Percentiles rank a stretch among this genome's conserved stretches.
Conservation (phyloP, 2,113 vertebrate species). For the Grammomys surdaster region DNA sequence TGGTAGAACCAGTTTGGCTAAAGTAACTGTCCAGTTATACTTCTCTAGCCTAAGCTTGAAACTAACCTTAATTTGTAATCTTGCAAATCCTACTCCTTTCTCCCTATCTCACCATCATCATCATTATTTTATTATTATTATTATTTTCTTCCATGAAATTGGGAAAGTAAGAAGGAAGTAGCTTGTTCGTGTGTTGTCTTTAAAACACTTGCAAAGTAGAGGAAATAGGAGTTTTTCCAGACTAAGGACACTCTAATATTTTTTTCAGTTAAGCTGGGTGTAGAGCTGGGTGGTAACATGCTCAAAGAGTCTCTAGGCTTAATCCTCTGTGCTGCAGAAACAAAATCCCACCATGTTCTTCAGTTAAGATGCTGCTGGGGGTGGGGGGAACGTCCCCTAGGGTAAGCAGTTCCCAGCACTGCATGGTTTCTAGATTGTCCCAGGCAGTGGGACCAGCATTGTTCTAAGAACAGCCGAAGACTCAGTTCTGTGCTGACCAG, state of each 20-base stretch:
- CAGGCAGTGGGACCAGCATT: not conserved
- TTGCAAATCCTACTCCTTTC: not conserved
- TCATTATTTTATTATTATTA: too few species aligned
- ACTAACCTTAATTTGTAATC: constrained; percentile 37
- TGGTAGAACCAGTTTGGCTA: not conserved
- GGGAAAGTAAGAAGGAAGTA: not conserved
- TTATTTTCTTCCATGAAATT: not conserved
- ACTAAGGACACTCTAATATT: not conserved
- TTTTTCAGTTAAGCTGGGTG: not conserved
- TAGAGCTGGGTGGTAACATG: not conserved
- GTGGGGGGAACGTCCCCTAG: not conserved
- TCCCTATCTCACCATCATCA: not conserved
- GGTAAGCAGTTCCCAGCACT: not conserved
- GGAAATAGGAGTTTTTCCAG: not conserved
- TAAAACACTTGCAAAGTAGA: not conserved
- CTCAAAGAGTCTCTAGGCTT: not conserved
- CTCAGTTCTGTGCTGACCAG: not conserved
- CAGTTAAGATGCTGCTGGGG: not conserved
- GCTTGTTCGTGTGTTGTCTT: not conserved
- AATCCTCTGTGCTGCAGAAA: not conserved
- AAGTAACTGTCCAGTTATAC: not conserved
- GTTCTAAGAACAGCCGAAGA: not conserved
- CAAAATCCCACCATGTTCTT: not conserved
- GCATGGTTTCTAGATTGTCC: not conserved
- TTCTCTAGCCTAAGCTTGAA: not conserved